These are phyloP conservation scores for Scaptomyza caliginosa DNA, from an alignment of 2,888 invertebrate species.

Conservation along the genomic window DNA sequence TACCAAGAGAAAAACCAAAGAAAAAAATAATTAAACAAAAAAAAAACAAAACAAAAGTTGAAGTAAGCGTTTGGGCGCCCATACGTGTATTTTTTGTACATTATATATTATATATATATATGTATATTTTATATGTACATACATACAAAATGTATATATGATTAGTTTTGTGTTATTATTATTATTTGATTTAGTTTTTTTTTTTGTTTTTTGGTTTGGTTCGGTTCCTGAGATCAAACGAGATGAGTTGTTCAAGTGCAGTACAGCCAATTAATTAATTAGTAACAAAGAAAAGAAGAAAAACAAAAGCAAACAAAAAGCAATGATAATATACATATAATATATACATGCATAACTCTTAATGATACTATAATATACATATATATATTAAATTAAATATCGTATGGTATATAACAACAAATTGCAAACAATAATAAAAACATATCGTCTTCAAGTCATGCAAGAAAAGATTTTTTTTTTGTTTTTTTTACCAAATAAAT, in stretches of 20 bases:
- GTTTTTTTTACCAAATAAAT: constrained; percentile 67
- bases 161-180: constrained; percentile 35
- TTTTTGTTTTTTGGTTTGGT: constrained; percentile 18
- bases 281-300: constrained; percentile 35
- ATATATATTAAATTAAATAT: constrained; percentile 24
- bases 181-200: too few relatives aligned
- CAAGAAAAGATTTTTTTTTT: constrained; percentile 51
- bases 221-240: constrained; percentile 55
- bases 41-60: constrained; percentile 48
- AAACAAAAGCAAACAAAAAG: constrained; percentile 20
- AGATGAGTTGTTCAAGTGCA: constrained; percentile 38
- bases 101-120: constrained; percentile 23
- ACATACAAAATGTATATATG: constrained; percentile 13
- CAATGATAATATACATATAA: constrained; percentile 37
- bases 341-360: constrained; percentile 40
- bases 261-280: constrained; percentile 62
- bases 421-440: constrained; percentile 65
- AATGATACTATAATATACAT: constrained; percentile 29
- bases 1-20: too few relatives aligned
- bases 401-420: constrained; percentile 25
- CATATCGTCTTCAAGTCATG: constrained; percentile 78
- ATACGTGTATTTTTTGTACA: constrained; percentile 51
- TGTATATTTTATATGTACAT: constrained; percentile 25
- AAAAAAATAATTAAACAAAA: neutral
- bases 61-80: constrained; percentile 55